Base-by-base conservation (phyloP, 2,888 invertebrate species). In the Xestia ashworthii region DNA sequence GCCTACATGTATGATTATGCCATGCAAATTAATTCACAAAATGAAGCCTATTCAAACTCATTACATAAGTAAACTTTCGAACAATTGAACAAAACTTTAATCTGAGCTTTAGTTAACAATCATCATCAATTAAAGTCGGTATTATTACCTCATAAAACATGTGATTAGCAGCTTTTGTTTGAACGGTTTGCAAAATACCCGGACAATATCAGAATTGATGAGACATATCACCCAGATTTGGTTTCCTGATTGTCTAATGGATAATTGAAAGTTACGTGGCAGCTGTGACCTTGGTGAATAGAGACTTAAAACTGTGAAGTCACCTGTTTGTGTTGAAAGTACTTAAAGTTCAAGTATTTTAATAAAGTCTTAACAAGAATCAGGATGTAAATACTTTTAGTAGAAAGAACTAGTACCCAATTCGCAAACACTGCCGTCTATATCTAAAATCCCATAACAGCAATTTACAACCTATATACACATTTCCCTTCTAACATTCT, bases 141-240 rank as follows among this genome's bases (percentile, higher is more conserved):
- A 38, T 60, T 71, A 72, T 82, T 72, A 53, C 48, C 55, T 71
- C 19, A 73, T 14, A 1, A 25, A 69, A 60, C 12, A 74, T 60
- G 41, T 65, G 5, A 38, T 60, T 58, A 44, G 14, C 44, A 32
- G 46, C 19, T 22, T 12, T 19, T 32, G 32, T 72, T 71, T 32
- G 16, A 22, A 53, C 16, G 16, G 32, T 84, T 83, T 81, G 50
- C 62, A 60, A 81, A 80, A 84, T 76, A 83, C 64, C 60, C 71
- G 72, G 68, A 74, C 53, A 74, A 68, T 65, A 53, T 50, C 32
- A 64, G 55, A 14, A 68, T 64, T 71, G 46, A 76, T 65, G 70
- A 67, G 55, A 78, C 22, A 48, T 25, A 19, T 62, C 50, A 44
- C 65, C 44, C n/a, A 41, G 19, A 66, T 64, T 44, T 69, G 16